Base-by-base conservation (phyloP, 2,797 vertebrate genomes). In the Sebastes miniatus region DNA sequence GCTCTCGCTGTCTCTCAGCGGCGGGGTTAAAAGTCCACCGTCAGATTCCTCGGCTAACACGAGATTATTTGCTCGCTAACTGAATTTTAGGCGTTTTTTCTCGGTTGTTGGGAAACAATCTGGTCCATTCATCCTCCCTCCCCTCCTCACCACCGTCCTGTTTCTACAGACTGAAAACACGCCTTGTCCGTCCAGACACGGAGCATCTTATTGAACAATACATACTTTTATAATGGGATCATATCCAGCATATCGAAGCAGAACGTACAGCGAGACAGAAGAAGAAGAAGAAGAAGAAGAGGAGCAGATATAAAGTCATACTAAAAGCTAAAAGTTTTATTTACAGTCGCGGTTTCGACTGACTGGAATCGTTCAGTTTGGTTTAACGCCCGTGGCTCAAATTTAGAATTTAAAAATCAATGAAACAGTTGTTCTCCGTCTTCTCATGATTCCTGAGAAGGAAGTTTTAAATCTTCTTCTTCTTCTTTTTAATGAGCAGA, bases 61-160 rank as follows among this genome's bases (percentile, higher is more conserved):
- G 67, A 83, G 83, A 89, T 89, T 39, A 90, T 92, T 89, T 90
- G 77, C 84, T 79, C 79, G 77, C 88, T 88, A 93, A 94, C 77
- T 91, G 81, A 90, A 90, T 94, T 92, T 83, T 50, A 83, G 78
- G 85, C 66, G 14, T 88, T 86, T 93, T 88, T 86, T 93, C 67
- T 83, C 81, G 57, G 76, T 52, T 83, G 68, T 54, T 24, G 27
- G 68, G 71, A 64, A 77, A 95, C 94, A 95, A 92, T 89, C 39
- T 1, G 13, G 20, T 43, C 72, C 68, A 87, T 94, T 95, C 90
- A 93, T 20, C 59, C 59, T 18, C 5, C 54, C 47, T 18, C 27
- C 22, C 69, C 13, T 16, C 43, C 34, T 36, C 36, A 36, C 36
- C 4, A 1, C 47, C 5, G 0, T 27, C 61, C 14, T 4, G 0